Percentiles rank a stretch among this genome's conserved stretches.
Conservation (phyloP, 2,797 vertebrate genomes). For the Pantherophis vulpinus region DNA sequence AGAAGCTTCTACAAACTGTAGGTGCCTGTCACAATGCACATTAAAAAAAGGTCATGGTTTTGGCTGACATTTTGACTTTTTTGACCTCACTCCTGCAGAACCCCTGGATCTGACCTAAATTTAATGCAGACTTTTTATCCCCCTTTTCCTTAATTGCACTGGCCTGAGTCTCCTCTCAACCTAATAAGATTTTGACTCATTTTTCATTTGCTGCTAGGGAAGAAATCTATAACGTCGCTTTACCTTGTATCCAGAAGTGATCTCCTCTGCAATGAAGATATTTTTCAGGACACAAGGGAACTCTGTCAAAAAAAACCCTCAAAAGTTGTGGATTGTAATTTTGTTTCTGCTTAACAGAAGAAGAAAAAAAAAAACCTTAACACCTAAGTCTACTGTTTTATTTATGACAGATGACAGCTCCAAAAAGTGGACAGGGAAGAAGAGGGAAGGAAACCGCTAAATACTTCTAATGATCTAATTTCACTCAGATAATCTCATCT, state of each 20-base stretch:
- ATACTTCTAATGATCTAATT: neutral
- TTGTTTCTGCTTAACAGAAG: no score
- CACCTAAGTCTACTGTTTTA: no score
- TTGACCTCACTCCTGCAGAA: neutral
- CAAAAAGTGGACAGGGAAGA: no score
- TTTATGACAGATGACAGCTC: neutral
- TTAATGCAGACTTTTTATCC: neutral
- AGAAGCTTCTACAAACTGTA: neutral
- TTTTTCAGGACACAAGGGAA: neutral
- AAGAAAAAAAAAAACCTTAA: neutral
- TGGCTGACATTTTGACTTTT: neutral
- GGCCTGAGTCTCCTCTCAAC: neutral
- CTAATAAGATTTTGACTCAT: neutral
- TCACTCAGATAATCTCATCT: neutral
- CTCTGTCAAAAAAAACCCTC: neutral
- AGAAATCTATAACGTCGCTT: neutral
- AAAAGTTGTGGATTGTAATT: neutral
- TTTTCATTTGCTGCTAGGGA: neutral
- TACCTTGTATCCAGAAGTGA: constrained; percentile 4
- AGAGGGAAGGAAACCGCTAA: neutral
- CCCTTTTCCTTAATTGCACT: neutral
- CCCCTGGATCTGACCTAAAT: neutral
- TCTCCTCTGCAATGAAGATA: neutral
- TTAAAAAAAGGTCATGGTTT: neutral
- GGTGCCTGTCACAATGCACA: neutral